Evolutionary conservation across 2,797 vertebrate species (phyloP).

Genomic region (Argya squamiceps): DNA sequence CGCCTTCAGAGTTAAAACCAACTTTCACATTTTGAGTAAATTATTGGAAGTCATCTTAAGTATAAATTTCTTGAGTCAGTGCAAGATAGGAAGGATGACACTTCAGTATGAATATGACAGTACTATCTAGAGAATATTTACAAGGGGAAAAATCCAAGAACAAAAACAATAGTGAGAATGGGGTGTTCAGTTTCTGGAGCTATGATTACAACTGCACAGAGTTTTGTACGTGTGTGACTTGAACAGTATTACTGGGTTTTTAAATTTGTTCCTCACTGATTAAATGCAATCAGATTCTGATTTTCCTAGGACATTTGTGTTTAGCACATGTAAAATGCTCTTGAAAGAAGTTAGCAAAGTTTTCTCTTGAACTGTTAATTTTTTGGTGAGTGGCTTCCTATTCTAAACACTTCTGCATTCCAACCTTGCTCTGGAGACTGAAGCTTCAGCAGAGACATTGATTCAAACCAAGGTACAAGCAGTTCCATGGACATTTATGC

Average conservation of each 20-base stretch:
- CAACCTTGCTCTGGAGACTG: not conserved
- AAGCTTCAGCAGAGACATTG: not conserved
- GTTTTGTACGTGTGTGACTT: not conserved
- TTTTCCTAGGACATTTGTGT: not conserved
- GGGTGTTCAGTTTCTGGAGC: not conserved
- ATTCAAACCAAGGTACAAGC: not conserved
- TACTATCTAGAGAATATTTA: not conserved
- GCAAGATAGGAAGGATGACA: not conserved
- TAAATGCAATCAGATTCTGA: not conserved
- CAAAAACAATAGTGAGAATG: not conserved
- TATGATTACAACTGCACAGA: not conserved
- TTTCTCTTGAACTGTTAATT: not conserved
- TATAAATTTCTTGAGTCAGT: not conserved
- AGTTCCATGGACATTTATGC: not conserved
- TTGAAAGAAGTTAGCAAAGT: not conserved
- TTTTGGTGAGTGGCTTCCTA: not conserved
- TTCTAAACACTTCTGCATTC: not conserved
- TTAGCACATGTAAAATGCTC: accelerated
- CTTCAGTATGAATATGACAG: not conserved
- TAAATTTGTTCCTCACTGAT: not conserved
- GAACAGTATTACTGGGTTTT: not conserved
- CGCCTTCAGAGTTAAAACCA: not conserved
- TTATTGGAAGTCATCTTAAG: not conserved
- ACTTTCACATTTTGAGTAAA: not conserved
- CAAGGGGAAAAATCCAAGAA: not conserved